Conservation (phyloP, 2,113 vertebrate genomes). For the Aegotheles bennettii region DNA sequence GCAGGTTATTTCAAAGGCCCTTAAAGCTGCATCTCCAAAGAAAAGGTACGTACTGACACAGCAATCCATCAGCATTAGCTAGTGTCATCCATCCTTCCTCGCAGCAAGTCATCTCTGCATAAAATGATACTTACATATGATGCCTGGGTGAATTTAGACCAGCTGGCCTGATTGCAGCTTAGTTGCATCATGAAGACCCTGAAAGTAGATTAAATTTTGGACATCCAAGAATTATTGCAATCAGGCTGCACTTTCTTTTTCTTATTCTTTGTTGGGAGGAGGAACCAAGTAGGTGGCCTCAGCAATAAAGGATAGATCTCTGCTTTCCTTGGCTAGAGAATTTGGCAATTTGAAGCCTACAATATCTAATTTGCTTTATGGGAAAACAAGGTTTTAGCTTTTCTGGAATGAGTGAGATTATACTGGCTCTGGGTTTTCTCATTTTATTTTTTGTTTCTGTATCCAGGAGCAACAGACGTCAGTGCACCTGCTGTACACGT, state of each 20-base stretch:
- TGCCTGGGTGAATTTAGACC: not conserved
- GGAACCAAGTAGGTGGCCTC: constrained; percentile 9
- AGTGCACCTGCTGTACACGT: constrained; percentile 1
- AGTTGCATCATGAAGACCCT: not conserved
- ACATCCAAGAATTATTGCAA: not conserved
- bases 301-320: not conserved
- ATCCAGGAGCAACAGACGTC: constrained; percentile 1
- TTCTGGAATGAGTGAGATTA: constrained; percentile 37
- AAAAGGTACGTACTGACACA: not conserved
- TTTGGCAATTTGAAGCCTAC: not conserved
- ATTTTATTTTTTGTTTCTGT: constrained; percentile 32
- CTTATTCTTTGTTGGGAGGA: not conserved
- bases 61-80: not conserved
- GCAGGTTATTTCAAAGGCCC: not conserved
- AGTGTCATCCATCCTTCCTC: not conserved
- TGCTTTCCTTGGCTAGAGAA: constrained; percentile 32
- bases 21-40: not conserved
- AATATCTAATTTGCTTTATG: constrained; percentile 11
- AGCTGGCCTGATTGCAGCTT: not conserved
- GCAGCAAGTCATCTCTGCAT: not conserved
- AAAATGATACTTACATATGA: not conserved
- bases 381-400: constrained; percentile 19
- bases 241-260: not conserved
- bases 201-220: not conserved
- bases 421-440: not conserved